These are phyloP conservation scores for Salvator merianae DNA, from an alignment of 2,113 vertebrate species.

Conservation along the genomic window DNA sequence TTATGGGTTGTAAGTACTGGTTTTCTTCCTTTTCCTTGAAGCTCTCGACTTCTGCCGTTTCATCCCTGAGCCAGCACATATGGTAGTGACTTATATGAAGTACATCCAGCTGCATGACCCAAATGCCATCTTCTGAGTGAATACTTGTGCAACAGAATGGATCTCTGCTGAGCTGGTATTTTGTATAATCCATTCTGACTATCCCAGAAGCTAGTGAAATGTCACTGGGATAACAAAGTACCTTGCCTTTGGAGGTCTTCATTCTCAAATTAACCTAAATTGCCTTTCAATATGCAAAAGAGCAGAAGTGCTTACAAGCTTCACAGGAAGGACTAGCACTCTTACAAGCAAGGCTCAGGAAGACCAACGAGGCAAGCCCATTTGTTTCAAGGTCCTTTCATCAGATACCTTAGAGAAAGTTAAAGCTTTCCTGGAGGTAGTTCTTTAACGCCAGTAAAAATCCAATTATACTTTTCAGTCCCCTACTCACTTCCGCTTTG, in stretches of 20 bases:
- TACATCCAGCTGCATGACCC: slow-evolving; percentile 20
- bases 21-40: not conserved
- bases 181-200: not conserved
- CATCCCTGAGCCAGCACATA: not conserved
- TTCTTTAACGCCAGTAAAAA: not conserved
- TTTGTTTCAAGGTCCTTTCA: not conserved
- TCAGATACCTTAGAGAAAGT: not conserved
- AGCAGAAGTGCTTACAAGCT: not conserved
- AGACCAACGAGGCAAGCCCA: not conserved
- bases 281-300: slow-evolving; percentile 14
- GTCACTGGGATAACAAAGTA: slow-evolving; percentile 7
- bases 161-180: slow-evolving; percentile 14
- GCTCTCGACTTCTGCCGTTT: not conserved
- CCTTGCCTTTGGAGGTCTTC: slow-evolving; percentile 9
- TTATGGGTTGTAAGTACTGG: not conserved
- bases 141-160: not conserved
- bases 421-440: not conserved
- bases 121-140: slow-evolving; percentile 7
- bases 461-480: not conserved
- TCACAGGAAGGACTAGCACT: not conserved
- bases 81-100: not conserved
- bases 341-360: not conserved
- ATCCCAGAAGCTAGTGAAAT: slow-evolving; percentile 9
- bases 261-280: slow-evolving; percentile 23
- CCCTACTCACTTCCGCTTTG: not conserved